phyloP scores from a whole-genome alignment of 2,797 vertebrate genomes.

The Vireo griseus region DNA sequence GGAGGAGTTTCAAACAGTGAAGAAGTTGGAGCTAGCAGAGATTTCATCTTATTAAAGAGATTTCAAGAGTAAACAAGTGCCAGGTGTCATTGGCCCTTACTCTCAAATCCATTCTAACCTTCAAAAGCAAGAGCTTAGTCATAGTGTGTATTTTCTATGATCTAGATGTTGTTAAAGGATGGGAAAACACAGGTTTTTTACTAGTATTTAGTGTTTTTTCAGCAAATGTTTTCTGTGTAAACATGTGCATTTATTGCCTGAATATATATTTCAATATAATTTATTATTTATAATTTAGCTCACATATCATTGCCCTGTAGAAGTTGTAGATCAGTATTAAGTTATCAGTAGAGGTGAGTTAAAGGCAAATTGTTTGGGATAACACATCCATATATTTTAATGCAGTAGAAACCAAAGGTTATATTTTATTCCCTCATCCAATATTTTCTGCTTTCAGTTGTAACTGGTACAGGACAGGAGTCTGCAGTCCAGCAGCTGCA shows the following conservation, averaged over 20 bases:
- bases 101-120: constrained; percentile 2
- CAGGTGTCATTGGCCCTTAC: neutral
- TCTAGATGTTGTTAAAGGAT: neutral
- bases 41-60: neutral
- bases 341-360: neutral
- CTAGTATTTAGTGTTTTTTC: neutral
- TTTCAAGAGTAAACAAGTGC: neutral
- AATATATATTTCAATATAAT: neutral
- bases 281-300: constrained; percentile 33
- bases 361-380: neutral
- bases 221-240: neutral
- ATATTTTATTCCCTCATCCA: neutral
- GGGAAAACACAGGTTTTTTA: neutral
- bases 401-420: neutral
- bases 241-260: neutral
- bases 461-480: neutral
- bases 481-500: neutral
- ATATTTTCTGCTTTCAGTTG: neutral
- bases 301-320: neutral
- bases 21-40: neutral
- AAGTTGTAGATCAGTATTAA: neutral
- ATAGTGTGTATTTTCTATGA: neutral
- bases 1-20: neutral
- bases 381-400: neutral
- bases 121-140: neutral